Evolutionary conservation across 2,888 invertebrate genomes (phyloP), one percentile per base, ranked within the genome.

Genomic region (Drosophila aldrichi): DNA sequence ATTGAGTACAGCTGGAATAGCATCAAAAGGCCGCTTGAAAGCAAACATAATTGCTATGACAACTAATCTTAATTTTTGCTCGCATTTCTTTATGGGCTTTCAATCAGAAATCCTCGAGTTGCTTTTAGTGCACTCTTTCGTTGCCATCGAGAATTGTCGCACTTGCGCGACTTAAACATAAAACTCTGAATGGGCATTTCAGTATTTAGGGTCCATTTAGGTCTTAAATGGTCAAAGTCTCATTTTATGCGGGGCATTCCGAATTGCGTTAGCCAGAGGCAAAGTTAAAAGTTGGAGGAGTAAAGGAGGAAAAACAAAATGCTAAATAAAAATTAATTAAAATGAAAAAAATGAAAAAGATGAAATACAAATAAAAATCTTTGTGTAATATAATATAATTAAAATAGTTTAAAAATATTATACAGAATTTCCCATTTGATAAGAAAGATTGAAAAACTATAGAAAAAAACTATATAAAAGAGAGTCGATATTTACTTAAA

Each of bases 171-270:
- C 40, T 40, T 2, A 36, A 54, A 2, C 25, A 18, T 25, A 2
- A 18, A 54, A 29, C n/a, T 36, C 38, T 54, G 38, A 38, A 29
- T 40, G 54, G 54, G n/a, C 25, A 29, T 54, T 54, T 54, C 40
- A 7, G 40, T 40, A 25, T 54, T 54, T 40, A 54, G 40, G 40
- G 38, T 49, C 54, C 54, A 40, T 40, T 54, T 54, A 40, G 18
- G 40, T 18, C 54, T 40, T 29, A 54, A 54, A 41, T 40, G 54
- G 54, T 22, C 40, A 29, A 29, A n/a, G 12, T 12, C 25, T 22
- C 9, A 25, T 38, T 25, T 29, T 25, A 54, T 40, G 18, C 6
- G 38, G 54, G 25, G 18, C n/a, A 12, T 54, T 54, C 54, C 54
- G 18, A 3, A 0, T 40, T 40, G 8, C 54, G 25, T n/a, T 40